Percentiles rank a stretch among this genome's conserved stretches.
Conservation (phyloP, 2,797 vertebrate species). For the Cyprinella venusta region DNA sequence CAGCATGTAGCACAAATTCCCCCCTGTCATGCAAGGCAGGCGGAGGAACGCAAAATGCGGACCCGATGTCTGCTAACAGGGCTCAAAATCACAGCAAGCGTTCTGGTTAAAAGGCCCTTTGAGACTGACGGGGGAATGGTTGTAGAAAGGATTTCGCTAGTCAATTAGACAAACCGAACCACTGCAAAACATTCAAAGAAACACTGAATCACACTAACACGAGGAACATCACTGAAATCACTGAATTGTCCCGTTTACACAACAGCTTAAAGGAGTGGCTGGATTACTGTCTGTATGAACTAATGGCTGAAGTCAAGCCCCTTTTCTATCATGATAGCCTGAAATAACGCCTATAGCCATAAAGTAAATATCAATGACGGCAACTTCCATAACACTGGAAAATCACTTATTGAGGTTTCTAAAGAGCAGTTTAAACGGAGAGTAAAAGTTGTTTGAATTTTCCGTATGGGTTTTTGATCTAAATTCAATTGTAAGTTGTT, state of each 20-base stretch:
- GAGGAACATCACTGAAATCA: neutral
- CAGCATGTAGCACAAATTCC: slow-evolving; percentile 80
- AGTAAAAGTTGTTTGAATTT: too few relatives aligned
- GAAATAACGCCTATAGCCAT: neutral
- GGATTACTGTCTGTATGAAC: neutral
- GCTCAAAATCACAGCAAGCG: slow-evolving; percentile 59
- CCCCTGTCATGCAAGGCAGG: slow-evolving; percentile 77
- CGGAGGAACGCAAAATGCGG: slow-evolving; percentile 43
- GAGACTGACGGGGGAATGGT: slow-evolving; percentile 32
- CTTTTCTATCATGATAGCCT: neutral
- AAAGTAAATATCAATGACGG: neutral
- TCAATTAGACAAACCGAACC: slow-evolving; percentile 52
- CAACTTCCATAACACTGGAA: slow-evolving; percentile 23
- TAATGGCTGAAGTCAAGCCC: neutral
- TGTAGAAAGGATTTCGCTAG: slow-evolving; percentile 45
- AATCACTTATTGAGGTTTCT: too few relatives aligned
- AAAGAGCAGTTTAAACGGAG: too few relatives aligned
- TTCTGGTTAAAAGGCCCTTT: slow-evolving; percentile 55
- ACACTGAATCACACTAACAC: slow-evolving; percentile 24
- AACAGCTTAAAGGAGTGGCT: neutral
- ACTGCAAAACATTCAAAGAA: slow-evolving; percentile 29
- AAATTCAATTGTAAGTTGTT: too few relatives aligned
- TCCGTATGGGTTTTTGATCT: too few relatives aligned
- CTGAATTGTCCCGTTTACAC: neutral
- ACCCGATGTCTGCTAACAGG: slow-evolving; percentile 57